These are phyloP conservation scores for Limanda limanda DNA, from an alignment of 2,113 vertebrate genomes.

Conservation along the genomic window DNA sequence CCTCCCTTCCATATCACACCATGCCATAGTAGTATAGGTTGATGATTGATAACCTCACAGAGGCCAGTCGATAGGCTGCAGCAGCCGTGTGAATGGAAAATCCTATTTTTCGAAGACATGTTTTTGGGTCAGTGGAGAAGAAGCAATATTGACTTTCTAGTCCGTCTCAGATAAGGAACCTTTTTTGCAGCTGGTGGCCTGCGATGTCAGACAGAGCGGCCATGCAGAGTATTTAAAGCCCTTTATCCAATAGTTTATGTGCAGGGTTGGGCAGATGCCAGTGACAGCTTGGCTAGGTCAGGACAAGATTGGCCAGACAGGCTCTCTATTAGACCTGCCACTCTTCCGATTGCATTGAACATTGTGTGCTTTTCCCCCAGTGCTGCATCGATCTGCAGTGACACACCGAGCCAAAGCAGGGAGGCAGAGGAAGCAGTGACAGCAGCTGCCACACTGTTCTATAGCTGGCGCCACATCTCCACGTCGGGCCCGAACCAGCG, in stretches of 20 bases:
- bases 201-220: slow-evolving; percentile 26
- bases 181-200: slow-evolving; percentile 18
- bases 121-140: slow-evolving; percentile 2
- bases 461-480: slow-evolving; percentile 1
- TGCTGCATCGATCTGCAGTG: slow-evolving; percentile 56
- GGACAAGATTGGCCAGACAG: slow-evolving; percentile 37
- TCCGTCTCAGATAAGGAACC: slow-evolving; percentile 2
- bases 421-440: slow-evolving; percentile 28
- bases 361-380: slow-evolving; percentile 45
- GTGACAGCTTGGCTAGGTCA: slow-evolving; percentile 56
- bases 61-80: slow-evolving; percentile 19
- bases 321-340: slow-evolving; percentile 54
- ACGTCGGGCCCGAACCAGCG: no score
- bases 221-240: slow-evolving; percentile 12
- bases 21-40: slow-evolving; percentile 42
- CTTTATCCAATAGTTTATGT: slow-evolving; percentile 44
- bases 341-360: slow-evolving; percentile 43
- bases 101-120: slow-evolving; percentile 15
- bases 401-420: slow-evolving; percentile 31
- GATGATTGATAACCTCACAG: slow-evolving; percentile 65
- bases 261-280: slow-evolving; percentile 14
- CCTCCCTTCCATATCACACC: slow-evolving; percentile 22
- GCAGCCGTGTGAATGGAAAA: slow-evolving; percentile 48
- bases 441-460: slow-evolving; percentile 30
- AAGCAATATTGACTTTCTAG: slow-evolving; percentile 31